A percentile compares a stretch with the other conserved stretches of the same genome.
Conservation (phyloP, 1,140 invertebrate species). For the Pseudomyrmex dendroicus region DNA sequence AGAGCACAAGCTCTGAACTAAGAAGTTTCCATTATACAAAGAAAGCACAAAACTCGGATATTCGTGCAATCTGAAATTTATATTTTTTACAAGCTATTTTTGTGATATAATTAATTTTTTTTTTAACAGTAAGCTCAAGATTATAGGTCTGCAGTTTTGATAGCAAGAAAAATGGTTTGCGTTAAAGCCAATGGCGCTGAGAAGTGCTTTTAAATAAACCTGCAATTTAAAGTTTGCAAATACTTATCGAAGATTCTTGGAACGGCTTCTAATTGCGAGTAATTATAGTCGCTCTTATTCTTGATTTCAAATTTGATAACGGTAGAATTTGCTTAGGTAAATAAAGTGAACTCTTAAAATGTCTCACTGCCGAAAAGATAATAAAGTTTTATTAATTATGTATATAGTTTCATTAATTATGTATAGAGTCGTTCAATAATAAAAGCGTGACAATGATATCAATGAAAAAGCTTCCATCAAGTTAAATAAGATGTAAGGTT, state of each 20-base stretch:
- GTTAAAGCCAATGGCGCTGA: slow-evolving; percentile 25
- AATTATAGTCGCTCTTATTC: slow-evolving; percentile 26
- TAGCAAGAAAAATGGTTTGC: slow-evolving; percentile 10
- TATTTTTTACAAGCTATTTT: slow-evolving; percentile 9
- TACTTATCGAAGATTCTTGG: slow-evolving; percentile 30
- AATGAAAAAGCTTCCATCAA: background rate
- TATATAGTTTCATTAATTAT: background rate
- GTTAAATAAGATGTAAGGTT: slow-evolving; percentile 15
- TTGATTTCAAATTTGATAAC: background rate
- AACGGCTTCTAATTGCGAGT: slow-evolving; percentile 32
- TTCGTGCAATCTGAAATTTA: slow-evolving; percentile 21
- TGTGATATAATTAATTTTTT: background rate
- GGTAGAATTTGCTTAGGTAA: background rate
- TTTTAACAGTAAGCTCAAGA: background rate
- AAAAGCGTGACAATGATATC: background rate
- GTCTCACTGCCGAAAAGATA: background rate
- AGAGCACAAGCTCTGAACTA: slow-evolving; percentile 28
- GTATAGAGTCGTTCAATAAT: no score
- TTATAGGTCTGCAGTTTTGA: slow-evolving; percentile 18
- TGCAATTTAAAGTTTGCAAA: slow-evolving; percentile 48
- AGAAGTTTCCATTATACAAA: slow-evolving; percentile 30
- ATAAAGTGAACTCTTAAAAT: background rate
- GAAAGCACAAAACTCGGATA: slow-evolving; percentile 1
- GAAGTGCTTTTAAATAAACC: slow-evolving; percentile 44
- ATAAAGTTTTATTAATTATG: slow-evolving; percentile 3